Evolutionary conservation across 37 sponge, comb jelly and placozoan species (phyloP), one percentile per base, ranked within the genome.

Genomic region (Chondrosia reniformis): DNA sequence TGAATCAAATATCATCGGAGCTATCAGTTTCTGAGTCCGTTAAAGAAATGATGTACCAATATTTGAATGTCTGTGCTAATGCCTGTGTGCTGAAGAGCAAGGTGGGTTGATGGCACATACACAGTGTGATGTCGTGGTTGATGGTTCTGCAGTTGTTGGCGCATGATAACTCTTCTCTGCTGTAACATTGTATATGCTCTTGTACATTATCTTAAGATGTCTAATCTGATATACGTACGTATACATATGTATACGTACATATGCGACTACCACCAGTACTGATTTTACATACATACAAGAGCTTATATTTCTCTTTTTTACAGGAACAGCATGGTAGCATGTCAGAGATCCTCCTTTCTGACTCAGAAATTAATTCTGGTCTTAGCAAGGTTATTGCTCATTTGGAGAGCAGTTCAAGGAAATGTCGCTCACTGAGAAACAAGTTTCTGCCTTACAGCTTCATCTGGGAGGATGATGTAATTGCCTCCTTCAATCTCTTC

Each of bases 381-480:
- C 61, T 84, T 15, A 45, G 33, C 37, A 89, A 84, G 78, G 80
- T 89, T 8, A 49, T 72, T 46, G 85, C 85, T 27, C 89, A 89
- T 33, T 32, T 89, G 81, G 89, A 89, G 72, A 81, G 81, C 37
- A 84, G 80, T 40, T 74, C 89, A 8, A 80, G 89, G 32, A 85
- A 89, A 34, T 84, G 88, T 44, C 88, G 85, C 84, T 86, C 87
- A 0, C 73, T 91, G 41, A 41, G 81, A 19, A 86, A 86, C 61
- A 65, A 72, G 69, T 91, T 91, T 45, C 55, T 86, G 0, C n/a
- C 61, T 41, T 87, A 81, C 74, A 62, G 66, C 40, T 92, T 92
- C 43, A 78, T 92, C 24, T 92, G 92, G 92, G 88, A 84, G 62
- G 81, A 92, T 42, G 92, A 92, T 45, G 89, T 92, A 6, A 31